These are phyloP conservation scores for Tragelaphus imberbis DNA, from an alignment of 2,113 vertebrate genomes.

Conservation along the genomic window DNA sequence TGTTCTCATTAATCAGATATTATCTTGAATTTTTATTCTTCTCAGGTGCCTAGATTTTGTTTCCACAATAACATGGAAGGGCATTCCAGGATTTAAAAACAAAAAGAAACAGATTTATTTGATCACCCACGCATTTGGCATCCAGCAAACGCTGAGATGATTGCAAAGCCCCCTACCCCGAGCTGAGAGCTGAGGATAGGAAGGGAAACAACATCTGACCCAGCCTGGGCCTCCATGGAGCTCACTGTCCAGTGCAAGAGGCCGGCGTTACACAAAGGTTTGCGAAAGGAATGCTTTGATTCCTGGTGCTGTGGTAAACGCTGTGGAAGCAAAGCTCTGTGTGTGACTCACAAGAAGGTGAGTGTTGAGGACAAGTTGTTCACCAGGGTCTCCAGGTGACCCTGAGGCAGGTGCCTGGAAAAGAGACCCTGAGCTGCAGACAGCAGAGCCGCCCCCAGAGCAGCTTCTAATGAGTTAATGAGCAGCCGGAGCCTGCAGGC, in stretches of 20 bases:
- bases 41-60: neutral
- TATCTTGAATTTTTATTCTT: neutral
- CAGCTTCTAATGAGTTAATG: conserved; percentile 50
- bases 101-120: neutral
- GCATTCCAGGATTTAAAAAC: neutral
- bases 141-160: neutral
- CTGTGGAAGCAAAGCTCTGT: neutral
- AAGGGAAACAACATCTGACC: neutral
- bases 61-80: neutral
- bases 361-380: neutral
- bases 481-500: neutral
- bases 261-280: neutral
- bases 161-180: neutral
- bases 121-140: neutral
- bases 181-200: neutral
- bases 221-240: neutral
- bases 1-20: neutral
- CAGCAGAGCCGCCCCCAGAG: neutral
- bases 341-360: too few relatives aligned
- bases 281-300: neutral
- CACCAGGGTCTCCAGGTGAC: neutral
- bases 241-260: rapidly evolving
- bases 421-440: neutral
- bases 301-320: neutral
- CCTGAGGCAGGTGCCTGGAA: neutral